Conservation (phyloP, 2,888 invertebrate species). For the Cataglyphis livida region DNA sequence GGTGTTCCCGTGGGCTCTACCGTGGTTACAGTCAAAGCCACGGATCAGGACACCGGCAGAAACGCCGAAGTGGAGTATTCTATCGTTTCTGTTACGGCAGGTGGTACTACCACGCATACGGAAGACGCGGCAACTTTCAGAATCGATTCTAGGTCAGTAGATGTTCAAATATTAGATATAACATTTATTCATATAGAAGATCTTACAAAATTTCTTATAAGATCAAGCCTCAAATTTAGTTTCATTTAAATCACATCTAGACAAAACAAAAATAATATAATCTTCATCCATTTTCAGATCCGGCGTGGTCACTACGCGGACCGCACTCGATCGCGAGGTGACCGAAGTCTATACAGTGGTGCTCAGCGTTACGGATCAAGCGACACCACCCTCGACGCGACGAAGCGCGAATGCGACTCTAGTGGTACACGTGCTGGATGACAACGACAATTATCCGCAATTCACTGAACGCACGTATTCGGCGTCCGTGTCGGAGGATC, state of each 20-base stretch:
- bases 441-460: constrained; percentile 97
- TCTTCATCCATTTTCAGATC: constrained; percentile 86
- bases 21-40: constrained; percentile 95
- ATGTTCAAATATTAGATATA: neutral
- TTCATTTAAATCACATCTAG: neutral
- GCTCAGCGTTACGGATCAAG: constrained; percentile 94
- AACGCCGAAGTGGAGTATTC: constrained; percentile 95
- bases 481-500: constrained; percentile 95
- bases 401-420: constrained; percentile 94
- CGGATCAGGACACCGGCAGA: constrained; percentile 95
- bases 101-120: constrained; percentile 87
- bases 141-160: constrained; percentile 88
- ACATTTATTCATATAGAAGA: neutral
- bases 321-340: constrained; percentile 94
- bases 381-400: constrained; percentile 92
- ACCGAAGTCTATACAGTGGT: constrained; percentile 94
- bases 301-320: constrained; percentile 94
- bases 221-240: neutral
- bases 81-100: constrained; percentile 90
- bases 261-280: neutral
- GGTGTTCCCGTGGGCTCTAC: constrained; percentile 95
- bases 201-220: neutral
- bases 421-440: constrained; percentile 93
- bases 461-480: constrained; percentile 96
- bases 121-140: constrained; percentile 93